A percentile compares a stretch with the other conserved stretches of the same genome.
Conservation (phyloP, 2,797 vertebrate species). For the Philypnodon macrostomus region DNA sequence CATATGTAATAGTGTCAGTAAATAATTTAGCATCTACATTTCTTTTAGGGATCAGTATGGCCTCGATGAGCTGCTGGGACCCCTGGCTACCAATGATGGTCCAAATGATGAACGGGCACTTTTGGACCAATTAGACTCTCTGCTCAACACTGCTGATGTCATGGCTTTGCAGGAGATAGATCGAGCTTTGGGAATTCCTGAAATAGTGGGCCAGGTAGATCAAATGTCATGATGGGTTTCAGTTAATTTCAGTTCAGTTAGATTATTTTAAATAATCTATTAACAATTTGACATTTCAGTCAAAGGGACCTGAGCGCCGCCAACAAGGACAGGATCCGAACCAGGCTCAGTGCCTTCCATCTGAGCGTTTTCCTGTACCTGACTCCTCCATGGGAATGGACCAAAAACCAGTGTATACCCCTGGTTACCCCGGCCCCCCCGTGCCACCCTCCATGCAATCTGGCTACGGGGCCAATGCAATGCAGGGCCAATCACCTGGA, state of each 20-base stretch:
- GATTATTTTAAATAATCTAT: not conserved
- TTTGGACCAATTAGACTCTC: conserved; percentile 91
- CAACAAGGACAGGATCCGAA: conserved; percentile 48
- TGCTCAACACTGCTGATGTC: conserved; percentile 92
- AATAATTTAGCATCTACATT: not conserved
- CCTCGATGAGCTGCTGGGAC: conserved; percentile 87
- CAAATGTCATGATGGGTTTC: no score
- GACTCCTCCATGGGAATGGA: conserved; percentile 86
- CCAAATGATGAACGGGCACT: conserved; percentile 91
- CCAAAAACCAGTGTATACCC: conserved; percentile 87
- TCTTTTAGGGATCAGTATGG: conserved; percentile 82
- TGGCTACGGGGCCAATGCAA: conserved; percentile 69
- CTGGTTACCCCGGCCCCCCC: conserved; percentile 87
- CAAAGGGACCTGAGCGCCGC: conserved; percentile 79
- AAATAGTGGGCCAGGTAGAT: conserved; percentile 95
- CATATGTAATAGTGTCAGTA: not conserved
- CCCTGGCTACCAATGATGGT: conserved; percentile 83
- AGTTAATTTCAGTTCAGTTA: no score
- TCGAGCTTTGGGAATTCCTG: conserved; percentile 93
- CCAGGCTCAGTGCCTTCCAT: conserved; percentile 61
- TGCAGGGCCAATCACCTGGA: conserved; percentile 74
- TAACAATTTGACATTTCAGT: conserved; percentile 30
- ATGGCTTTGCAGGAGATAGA: conserved; percentile 94
- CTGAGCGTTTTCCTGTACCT: conserved; percentile 84
- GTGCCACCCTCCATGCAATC: conserved; percentile 84